Evolutionary conservation across 2,797 vertebrate species (phyloP), one percentile per base, ranked within the genome.

Genomic region (Rhinogobio ventralis): DNA sequence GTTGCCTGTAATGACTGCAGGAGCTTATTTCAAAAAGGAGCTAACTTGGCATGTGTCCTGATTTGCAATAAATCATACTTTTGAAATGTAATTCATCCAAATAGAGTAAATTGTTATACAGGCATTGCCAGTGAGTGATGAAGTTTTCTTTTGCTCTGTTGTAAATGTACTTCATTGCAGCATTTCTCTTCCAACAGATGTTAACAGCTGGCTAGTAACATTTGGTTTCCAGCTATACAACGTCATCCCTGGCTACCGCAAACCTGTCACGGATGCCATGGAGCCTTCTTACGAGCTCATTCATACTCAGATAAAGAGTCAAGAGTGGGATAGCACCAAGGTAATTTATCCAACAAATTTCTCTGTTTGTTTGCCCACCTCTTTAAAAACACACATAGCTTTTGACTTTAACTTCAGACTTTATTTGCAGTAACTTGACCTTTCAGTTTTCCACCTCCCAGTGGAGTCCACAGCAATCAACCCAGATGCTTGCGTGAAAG

Each of bases 221-320:
- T 99, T 99, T 3, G 98, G 98, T 81, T 99, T 99, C 94, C 98
- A 99, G 89, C 93, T 99, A 17, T 98, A 99, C 93, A 99, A 99
- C 0, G 98, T 99, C 88, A 99, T 99, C 88, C 98, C 98, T 0
- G 98, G 98, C 57, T 99, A 98, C 86, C 96, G 95, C 79, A 99
- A 98, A 86, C 98, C 98, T 0, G 96, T 93, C 76, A 96, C 93
- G 0, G 96, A 98, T 30, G 92, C 96, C 60, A 96, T 97, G 96
- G 97, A 99, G 88, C 97, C 98, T 0, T 99, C 98, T 33, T 98
- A 98, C 2, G 97, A 99, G 91, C 93, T 99, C 4, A 69, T 96
- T 87, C 95, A 96, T 90, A 99, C 98, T 0, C 98, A 99, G 92
- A 96, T 98, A 95, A 99, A 99, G 93, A 99, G 97, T 0, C 98